These are phyloP conservation scores for Sapajus apella DNA, from an alignment of 2,113 vertebrate species.

Conservation along the genomic window DNA sequence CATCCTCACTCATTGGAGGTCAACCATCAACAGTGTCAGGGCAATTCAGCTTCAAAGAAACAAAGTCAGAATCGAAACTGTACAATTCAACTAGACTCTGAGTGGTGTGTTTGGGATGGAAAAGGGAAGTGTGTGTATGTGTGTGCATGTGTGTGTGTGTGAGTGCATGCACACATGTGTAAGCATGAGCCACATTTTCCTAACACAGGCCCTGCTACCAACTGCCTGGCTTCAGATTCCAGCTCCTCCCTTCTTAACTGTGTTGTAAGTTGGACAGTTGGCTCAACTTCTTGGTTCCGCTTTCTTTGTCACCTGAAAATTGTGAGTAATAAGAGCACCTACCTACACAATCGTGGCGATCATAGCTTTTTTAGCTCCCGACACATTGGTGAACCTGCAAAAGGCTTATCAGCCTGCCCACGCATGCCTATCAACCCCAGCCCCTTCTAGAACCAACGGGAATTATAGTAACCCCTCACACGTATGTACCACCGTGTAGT, in stretches of 20 bases:
- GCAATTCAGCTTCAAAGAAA: background rate
- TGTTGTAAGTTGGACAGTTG: background rate
- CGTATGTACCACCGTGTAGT: background rate
- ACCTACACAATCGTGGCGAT: background rate
- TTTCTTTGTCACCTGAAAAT: background rate
- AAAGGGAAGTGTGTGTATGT: background rate
- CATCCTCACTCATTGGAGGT: background rate
- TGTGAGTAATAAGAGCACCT: background rate
- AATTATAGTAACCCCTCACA: background rate
- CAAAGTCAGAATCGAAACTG: conserved; percentile 1
- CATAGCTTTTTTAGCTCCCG: background rate
- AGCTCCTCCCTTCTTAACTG: background rate
- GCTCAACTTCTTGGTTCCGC: background rate
- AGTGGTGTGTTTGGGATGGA: background rate
- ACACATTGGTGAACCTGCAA: background rate
- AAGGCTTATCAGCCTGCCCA: background rate
- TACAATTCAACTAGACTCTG: background rate
- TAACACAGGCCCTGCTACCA: background rate
- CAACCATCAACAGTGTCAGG: background rate
- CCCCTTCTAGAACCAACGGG: background rate
- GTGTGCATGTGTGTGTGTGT: fast-evolving
- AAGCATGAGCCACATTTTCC: background rate
- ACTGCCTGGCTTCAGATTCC: background rate
- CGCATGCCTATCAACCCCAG: background rate
- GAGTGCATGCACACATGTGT: fast-evolving